Percentiles rank a stretch among this genome's conserved stretches.
These are phyloP conservation scores for Hyppa rectilinea DNA, from an alignment of 2,888 invertebrate species.

Conservation along the genomic window DNA sequence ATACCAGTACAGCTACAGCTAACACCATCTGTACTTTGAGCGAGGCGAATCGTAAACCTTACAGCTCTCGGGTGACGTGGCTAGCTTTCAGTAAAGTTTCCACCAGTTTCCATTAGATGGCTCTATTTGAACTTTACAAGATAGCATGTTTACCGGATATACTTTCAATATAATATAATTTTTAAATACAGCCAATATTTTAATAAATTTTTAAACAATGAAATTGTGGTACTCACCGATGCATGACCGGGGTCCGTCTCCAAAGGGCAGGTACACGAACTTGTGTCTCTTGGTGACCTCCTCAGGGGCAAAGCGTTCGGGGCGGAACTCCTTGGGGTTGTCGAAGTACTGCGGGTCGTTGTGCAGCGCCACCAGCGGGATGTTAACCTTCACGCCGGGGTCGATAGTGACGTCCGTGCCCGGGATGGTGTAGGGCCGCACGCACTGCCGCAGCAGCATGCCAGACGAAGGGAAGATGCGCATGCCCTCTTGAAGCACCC, in stretches of 20 bases:
- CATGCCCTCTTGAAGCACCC: constrained; percentile 79
- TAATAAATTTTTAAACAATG: not conserved
- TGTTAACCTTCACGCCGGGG: constrained; percentile 59
- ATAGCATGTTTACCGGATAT: too few species aligned
- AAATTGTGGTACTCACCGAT: constrained; percentile 71
- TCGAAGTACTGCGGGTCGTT: constrained; percentile 79
- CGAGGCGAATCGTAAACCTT: not conserved
- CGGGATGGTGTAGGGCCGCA: constrained; percentile 70
- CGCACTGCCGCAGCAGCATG: constrained; percentile 70
- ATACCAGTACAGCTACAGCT: not conserved
- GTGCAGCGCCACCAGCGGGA: constrained; percentile 78
- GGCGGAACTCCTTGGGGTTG: constrained; percentile 76
- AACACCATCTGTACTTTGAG: constrained; percentile 15
- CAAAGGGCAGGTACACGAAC: constrained; percentile 78
- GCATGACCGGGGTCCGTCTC: constrained; percentile 79
- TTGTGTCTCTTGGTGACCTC: constrained; percentile 68
- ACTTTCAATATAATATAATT: too few species aligned
- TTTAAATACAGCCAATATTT: not conserved
- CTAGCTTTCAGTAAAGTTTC: not conserved
- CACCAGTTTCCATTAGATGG: constrained; percentile 29
- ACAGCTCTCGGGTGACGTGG: not conserved
- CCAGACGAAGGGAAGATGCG: constrained; percentile 78
- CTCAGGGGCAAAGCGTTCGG: constrained; percentile 76
- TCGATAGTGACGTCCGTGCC: constrained; percentile 74
- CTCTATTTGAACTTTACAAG: constrained; percentile 20